Percentiles rank a stretch among this genome's conserved stretches.
Evolutionary conservation across 2,797 vertebrate species (phyloP).

Genomic region (Hemitrygon akajei): DNA sequence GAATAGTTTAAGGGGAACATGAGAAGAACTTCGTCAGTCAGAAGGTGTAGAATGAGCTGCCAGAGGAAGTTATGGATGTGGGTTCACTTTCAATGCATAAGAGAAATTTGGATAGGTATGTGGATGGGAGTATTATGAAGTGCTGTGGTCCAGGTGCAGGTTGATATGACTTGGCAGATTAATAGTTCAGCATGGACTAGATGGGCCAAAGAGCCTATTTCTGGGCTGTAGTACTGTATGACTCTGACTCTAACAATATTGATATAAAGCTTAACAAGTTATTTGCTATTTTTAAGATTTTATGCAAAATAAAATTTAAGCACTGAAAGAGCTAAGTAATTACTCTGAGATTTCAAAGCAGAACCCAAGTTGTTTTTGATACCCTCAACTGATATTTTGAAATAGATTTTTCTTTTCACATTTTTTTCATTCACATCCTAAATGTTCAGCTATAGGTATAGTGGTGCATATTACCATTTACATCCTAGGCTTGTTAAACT

Average conservation of each 20-base stretch:
- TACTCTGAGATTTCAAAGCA: not conserved
- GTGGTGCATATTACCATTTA: not conserved
- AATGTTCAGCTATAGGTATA: not conserved
- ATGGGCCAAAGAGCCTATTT: too few species aligned
- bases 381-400: not conserved
- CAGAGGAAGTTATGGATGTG: too few species aligned
- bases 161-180: too few species aligned
- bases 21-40: too few species aligned
- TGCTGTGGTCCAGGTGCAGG: too few species aligned
- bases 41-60: too few species aligned
- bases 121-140: too few species aligned
- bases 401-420: not conserved
- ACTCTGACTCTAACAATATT: not conserved
- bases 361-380: not conserved
- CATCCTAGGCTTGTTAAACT: not conserved
- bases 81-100: too few species aligned
- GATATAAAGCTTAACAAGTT: not conserved
- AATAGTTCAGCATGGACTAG: too few species aligned
- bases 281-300: not conserved
- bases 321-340: not conserved
- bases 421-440: not conserved
- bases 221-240: too few species aligned
- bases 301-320: not conserved
- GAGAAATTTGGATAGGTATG: too few species aligned
- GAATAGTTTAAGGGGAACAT: too few species aligned